These are phyloP conservation scores for Ypsolopha scabrella DNA, from an alignment of 2,888 invertebrate species.

Conservation along the genomic window DNA sequence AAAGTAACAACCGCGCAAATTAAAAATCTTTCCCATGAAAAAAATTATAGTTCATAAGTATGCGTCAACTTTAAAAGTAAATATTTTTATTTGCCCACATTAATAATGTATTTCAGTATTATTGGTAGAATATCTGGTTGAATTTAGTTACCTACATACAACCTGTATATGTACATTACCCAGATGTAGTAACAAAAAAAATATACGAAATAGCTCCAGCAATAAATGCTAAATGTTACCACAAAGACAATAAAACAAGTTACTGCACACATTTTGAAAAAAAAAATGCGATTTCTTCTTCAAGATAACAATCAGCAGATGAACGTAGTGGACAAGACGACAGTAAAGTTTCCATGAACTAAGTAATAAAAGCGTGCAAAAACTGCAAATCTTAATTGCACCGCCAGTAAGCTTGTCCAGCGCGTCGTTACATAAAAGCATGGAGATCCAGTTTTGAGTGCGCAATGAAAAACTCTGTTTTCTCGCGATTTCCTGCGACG, in stretches of 20 bases:
- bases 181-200: background rate
- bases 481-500: conserved; percentile 63
- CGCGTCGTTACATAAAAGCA: conserved; percentile 58
- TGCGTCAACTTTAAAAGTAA: too few relatives aligned
- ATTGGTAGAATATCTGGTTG: too few relatives aligned
- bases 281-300: conserved; percentile 65
- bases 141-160: too few relatives aligned
- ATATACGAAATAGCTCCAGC: conserved; percentile 31
- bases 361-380: conserved; percentile 64
- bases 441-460: conserved; percentile 54
- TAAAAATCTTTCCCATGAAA: too few relatives aligned
- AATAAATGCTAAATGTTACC: background rate
- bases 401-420: conserved; percentile 52
- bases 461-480: conserved; percentile 60
- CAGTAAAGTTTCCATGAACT: conserved; percentile 69
- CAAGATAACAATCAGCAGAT: conserved; percentile 59
- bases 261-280: conserved; percentile 59
- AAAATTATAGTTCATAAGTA: too few relatives aligned
- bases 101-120: too few relatives aligned
- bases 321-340: conserved; percentile 60
- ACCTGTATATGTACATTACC: too few relatives aligned
- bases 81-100: too few relatives aligned
- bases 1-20: too few relatives aligned
- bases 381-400: conserved; percentile 68
- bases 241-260: conserved; percentile 35